Conservation (phyloP, 2,113 vertebrate genomes). For the Meles meles region DNA sequence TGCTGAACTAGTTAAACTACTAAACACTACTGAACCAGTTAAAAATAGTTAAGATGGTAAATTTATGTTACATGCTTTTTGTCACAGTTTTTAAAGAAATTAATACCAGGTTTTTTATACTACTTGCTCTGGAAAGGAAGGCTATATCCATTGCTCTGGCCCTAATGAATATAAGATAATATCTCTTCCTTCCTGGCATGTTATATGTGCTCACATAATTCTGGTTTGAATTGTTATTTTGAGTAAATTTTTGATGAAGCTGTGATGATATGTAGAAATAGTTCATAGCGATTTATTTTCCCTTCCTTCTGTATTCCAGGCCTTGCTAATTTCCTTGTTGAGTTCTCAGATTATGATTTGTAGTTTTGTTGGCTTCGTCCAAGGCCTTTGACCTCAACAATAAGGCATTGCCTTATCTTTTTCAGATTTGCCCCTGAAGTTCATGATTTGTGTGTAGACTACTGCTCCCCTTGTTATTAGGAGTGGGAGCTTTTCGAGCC, state of each 20-base stretch:
- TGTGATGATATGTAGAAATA: background rate
- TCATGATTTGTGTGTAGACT: background rate
- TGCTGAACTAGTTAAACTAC: background rate
- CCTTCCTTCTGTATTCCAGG: background rate
- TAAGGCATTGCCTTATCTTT: background rate
- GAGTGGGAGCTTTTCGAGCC: background rate
- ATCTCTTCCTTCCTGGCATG: background rate
- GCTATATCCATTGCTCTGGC: background rate
- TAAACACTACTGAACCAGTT: background rate
- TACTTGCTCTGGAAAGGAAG: background rate
- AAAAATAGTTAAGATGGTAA: background rate
- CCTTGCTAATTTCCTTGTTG: background rate
- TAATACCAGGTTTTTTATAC: background rate
- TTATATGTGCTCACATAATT: background rate
- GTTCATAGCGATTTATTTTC: conserved; percentile 29
- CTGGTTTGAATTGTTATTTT: conserved; percentile 13
- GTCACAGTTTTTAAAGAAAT: background rate
- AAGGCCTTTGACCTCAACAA: background rate
- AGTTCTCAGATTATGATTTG: background rate
- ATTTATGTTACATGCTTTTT: conserved; percentile 19
- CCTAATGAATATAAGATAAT: background rate
- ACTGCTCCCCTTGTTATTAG: background rate
- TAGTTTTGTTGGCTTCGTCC: background rate
- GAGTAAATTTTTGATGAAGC: conserved; percentile 2
- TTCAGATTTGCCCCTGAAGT: background rate